These are phyloP conservation scores for Aegithalos caudatus DNA, from an alignment of 2,113 vertebrate genomes.

Conservation along the genomic window DNA sequence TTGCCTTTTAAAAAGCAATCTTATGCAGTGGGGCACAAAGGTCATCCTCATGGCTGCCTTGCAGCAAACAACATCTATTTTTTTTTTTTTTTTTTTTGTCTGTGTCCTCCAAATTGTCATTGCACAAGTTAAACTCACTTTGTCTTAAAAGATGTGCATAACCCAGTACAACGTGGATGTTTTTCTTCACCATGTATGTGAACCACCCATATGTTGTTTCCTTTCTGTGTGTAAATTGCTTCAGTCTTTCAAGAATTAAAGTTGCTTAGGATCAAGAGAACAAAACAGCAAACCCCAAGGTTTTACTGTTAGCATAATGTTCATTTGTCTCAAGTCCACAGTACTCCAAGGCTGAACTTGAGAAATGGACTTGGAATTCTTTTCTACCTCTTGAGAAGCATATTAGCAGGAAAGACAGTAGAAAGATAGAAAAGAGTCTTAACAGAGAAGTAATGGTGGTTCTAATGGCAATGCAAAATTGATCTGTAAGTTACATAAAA, in stretches of 20 bases:
- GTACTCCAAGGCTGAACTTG: not conserved
- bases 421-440: not conserved
- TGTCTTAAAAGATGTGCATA: not conserved
- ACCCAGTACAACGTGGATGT: not conserved
- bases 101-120: not conserved
- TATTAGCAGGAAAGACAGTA: not conserved
- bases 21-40: not conserved
- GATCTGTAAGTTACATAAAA: not conserved
- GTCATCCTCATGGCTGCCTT: not conserved
- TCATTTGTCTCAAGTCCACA: not conserved
- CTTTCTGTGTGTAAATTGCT: not conserved
- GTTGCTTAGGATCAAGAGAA: not conserved
- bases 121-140: not conserved
- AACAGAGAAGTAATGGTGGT: not conserved
- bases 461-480: not conserved
- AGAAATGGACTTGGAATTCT: not conserved
- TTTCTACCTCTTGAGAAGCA: not conserved
- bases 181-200: not conserved
- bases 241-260: not conserved
- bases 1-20: not conserved
- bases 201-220: rapidly evolving
- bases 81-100: not conserved
- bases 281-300: not conserved
- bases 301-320: not conserved
- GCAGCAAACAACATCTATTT: not conserved